A percentile compares a stretch with the other conserved stretches of the same genome.
These are phyloP conservation scores for Bombyx mori DNA, from an alignment of 1,140 invertebrate genomes.

Conservation along the genomic window ASM3026992v2 NC_085126.1:332001-332500, in stretches of 20 bases:
- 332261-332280: conserved; percentile 48
- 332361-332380: conserved; percentile 50
- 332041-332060: conserved; percentile 46
- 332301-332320: not conserved
- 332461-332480: too few relatives aligned
- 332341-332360: conserved; percentile 55
- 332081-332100: conserved; percentile 55
- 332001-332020: conserved; percentile 61
- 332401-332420: conserved; percentile 22
- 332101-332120: conserved; percentile 52
- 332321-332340: conserved; percentile 24
- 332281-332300: conserved; percentile 26
- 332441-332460: too few relatives aligned
- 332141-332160: conserved; percentile 24
- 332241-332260: conserved; percentile 49
- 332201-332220: conserved; percentile 32
- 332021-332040: conserved; percentile 54
- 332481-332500: too few relatives aligned
- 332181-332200: conserved; percentile 21
- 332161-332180: conserved; percentile 41
- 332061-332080: conserved; percentile 54
- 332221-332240: conserved; percentile 37
- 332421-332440: not conserved
- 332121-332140: conserved; percentile 37
- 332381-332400: conserved; percentile 24